A percentile compares a stretch with the other conserved stretches of the same genome.
These are phyloP conservation scores for Vireo griseus DNA, from an alignment of 2,797 vertebrate species.

Conservation along the genomic window DNA sequence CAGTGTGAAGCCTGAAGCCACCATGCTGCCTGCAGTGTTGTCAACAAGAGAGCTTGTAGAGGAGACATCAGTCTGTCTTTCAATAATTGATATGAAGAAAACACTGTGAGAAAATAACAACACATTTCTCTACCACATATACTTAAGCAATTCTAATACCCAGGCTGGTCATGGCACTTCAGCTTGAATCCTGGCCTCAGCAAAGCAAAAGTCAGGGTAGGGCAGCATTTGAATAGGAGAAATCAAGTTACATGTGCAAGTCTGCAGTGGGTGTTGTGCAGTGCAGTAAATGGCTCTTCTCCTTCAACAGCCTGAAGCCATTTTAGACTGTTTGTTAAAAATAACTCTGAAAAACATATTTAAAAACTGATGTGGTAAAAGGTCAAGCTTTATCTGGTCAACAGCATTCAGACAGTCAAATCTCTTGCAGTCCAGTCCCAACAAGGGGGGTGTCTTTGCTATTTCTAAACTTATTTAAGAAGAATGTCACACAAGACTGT, in stretches of 20 bases:
- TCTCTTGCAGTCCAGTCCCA: neutral
- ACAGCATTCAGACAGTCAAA: neutral
- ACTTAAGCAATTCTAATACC: neutral
- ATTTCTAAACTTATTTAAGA: neutral
- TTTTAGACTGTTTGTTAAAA: neutral
- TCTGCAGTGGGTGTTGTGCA: neutral
- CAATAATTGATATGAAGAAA: neutral
- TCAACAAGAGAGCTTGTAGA: neutral
- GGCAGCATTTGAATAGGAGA: neutral
- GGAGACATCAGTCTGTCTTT: neutral
- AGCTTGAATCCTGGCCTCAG: neutral
- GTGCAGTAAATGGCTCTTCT: neutral
- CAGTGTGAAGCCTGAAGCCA: constrained; percentile 10
- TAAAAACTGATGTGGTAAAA: neutral
- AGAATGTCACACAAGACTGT: neutral
- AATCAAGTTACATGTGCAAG: neutral
- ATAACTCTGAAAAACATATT: neutral
- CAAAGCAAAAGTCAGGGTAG: neutral
- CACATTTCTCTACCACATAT: neutral
- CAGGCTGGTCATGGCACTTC: neutral
- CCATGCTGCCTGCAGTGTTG: neutral
- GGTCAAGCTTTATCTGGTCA: neutral
- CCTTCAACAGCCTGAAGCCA: neutral
- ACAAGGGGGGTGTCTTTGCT: neutral
- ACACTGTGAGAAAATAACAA: neutral